Evolutionary conservation across 2,113 vertebrate species (phyloP).

Genomic region (Rhodinocichla rosea): DNA sequence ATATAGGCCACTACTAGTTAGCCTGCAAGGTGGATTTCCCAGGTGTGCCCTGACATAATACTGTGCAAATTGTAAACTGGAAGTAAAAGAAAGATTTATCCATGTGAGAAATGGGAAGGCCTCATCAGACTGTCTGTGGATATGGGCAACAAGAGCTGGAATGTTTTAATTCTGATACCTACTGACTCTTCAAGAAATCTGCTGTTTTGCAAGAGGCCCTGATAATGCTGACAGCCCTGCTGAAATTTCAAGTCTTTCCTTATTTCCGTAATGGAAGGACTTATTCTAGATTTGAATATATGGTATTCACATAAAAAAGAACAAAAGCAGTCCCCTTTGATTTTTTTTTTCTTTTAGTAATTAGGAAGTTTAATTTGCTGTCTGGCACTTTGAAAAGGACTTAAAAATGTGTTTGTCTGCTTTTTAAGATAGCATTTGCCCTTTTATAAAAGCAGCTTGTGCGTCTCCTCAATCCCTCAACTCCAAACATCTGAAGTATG

Average conservation of each 20-base stretch:
- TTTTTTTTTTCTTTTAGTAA: not conserved
- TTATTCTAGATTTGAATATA: not conserved
- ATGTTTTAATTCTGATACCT: not conserved
- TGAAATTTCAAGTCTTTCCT: not conserved
- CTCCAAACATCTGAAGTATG: conserved; percentile 25
- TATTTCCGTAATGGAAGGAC: not conserved
- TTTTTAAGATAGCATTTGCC: conserved; percentile 47
- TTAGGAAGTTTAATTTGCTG: conserved; percentile 25
- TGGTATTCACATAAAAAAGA: not conserved
- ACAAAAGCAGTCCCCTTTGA: not conserved
- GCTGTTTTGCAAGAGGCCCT: not conserved
- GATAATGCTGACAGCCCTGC: not conserved
- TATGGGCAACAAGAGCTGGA: not conserved
- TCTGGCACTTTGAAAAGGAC: conserved; percentile 2
- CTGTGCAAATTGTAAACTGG: not conserved
- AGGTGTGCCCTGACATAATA: not conserved
- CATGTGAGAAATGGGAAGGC: not conserved
- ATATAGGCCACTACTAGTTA: not conserved
- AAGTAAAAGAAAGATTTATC: not conserved
- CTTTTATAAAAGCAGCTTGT: not conserved
- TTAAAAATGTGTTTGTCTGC: conserved; percentile 2
- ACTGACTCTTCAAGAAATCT: not conserved
- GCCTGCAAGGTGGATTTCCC: not conserved
- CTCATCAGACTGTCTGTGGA: not conserved
- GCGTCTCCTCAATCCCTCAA: not conserved